Evolutionary conservation across 2,888 invertebrate genomes (phyloP).

Genomic region (Apamea monoglypha): DNA sequence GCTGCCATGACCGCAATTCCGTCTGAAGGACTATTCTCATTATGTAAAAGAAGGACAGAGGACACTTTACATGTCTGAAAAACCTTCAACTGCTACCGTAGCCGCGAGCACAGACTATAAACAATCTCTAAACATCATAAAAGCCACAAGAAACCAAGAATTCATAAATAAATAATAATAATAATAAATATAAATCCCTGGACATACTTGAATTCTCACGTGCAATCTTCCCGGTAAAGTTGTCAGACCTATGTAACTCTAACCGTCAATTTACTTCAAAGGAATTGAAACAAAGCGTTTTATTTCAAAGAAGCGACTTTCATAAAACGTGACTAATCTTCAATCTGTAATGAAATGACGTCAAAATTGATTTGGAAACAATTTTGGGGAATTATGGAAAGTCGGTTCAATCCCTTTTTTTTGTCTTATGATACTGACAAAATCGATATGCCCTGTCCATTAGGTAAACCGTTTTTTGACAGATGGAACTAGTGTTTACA

Average conservation of each 20-base stretch:
- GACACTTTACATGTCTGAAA: neutral
- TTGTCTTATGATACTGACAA: neutral
- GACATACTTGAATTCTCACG: slow-evolving; percentile 29
- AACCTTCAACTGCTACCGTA: neutral
- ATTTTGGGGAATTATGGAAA: slow-evolving; percentile 16
- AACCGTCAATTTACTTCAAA: slow-evolving; percentile 59
- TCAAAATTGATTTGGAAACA: slow-evolving; percentile 32
- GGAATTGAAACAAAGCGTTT: slow-evolving; percentile 51
- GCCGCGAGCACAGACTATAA: neutral
- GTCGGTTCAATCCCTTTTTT: neutral
- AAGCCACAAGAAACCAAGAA: neutral
- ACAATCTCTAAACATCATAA: neutral
- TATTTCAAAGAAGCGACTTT: slow-evolving; percentile 36
- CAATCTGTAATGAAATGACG: slow-evolving; percentile 44
- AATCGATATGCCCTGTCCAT: neutral
- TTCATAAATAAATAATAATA: slow-evolving; percentile 9
- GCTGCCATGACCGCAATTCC: too few species aligned
- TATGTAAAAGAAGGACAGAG: neutral
- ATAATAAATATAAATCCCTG: too few species aligned
- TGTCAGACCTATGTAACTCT: slow-evolving; percentile 59
- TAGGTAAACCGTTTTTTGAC: too few species aligned
- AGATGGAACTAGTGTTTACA: too few species aligned
- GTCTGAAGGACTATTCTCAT: too few species aligned
- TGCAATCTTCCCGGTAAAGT: slow-evolving; percentile 25
- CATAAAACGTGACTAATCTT: slow-evolving; percentile 57